These are phyloP conservation scores for Strigamia transsilvanica DNA, from an alignment of 2,888 invertebrate genomes.

Conservation along the genomic window DNA sequence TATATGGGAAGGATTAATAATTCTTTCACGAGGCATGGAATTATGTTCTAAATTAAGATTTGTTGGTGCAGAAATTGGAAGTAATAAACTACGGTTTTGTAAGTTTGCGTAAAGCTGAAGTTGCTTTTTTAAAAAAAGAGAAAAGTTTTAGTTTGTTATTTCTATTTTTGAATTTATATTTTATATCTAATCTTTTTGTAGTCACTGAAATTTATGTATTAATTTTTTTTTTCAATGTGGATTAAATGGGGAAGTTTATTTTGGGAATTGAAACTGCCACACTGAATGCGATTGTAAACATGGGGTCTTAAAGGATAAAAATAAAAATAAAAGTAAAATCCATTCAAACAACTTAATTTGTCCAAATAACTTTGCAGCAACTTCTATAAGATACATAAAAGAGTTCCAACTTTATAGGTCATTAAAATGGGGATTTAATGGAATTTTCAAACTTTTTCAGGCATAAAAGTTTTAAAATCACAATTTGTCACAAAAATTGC, in stretches of 20 bases:
- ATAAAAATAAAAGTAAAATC: neutral
- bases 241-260: neutral
- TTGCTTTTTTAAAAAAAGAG: neutral
- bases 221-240: neutral
- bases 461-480: too few species aligned
- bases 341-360: neutral
- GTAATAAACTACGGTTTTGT: conserved; percentile 1
- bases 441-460: too few species aligned
- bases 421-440: too few species aligned
- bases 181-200: neutral
- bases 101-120: conserved; percentile 4
- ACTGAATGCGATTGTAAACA: neutral
- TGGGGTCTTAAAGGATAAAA: neutral
- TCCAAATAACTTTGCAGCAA: neutral
- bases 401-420: too few species aligned
- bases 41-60: conserved; percentile 25
- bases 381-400: too few species aligned
- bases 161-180: too few species aligned
- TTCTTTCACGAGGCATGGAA: conserved; percentile 1
- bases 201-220: neutral
- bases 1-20: neutral
- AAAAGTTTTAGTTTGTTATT: too few species aligned
- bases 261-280: conserved; percentile 21
- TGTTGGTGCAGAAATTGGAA: conserved; percentile 30
- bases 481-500: too few species aligned